phyloP scores from a whole-genome alignment of 2,888 invertebrate genomes.

The Sesia bembeciformis region DNA sequence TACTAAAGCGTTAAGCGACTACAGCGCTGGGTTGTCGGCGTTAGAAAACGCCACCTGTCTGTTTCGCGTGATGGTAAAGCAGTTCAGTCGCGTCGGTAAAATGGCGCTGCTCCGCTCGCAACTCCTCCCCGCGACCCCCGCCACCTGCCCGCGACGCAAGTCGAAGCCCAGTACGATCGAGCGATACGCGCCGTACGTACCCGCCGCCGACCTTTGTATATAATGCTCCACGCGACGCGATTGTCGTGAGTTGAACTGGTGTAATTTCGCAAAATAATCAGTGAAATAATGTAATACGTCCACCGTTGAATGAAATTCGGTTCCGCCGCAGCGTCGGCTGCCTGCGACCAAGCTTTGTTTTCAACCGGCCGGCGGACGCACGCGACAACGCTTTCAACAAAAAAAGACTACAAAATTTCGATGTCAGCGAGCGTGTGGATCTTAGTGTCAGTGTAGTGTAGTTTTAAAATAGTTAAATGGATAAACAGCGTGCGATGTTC shows the following conservation, averaged over 20 bases:
- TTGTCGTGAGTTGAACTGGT: slow-evolving; percentile 50
- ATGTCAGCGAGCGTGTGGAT: slow-evolving; percentile 64
- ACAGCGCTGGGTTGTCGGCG: not conserved
- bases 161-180: slow-evolving; percentile 62
- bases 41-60: slow-evolving; percentile 46
- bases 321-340: slow-evolving; percentile 75
- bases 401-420: slow-evolving; percentile 53
- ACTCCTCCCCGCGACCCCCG: slow-evolving; percentile 28
- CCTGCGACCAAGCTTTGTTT: slow-evolving; percentile 40
- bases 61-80: slow-evolving; percentile 32
- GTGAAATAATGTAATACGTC: slow-evolving; percentile 76
- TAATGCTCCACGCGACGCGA: slow-evolving; percentile 55
- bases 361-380: slow-evolving; percentile 79
- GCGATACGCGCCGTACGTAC: slow-evolving; percentile 59
- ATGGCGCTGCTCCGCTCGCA: slow-evolving; percentile 12
- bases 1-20: too few species aligned
- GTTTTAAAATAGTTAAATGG: slow-evolving; percentile 70
- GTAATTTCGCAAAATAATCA: slow-evolving; percentile 53
- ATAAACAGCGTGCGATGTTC: slow-evolving; percentile 72
- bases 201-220: slow-evolving; percentile 25
- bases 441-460: slow-evolving; percentile 66
- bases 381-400: slow-evolving; percentile 65
- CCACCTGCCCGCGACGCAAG: slow-evolving; percentile 18
- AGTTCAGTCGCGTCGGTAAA: slow-evolving; percentile 27
- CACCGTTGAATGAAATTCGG: slow-evolving; percentile 68